Conservation (phyloP, 2,797 vertebrate genomes). For the Tenualosa thibaudeaui region DNA sequence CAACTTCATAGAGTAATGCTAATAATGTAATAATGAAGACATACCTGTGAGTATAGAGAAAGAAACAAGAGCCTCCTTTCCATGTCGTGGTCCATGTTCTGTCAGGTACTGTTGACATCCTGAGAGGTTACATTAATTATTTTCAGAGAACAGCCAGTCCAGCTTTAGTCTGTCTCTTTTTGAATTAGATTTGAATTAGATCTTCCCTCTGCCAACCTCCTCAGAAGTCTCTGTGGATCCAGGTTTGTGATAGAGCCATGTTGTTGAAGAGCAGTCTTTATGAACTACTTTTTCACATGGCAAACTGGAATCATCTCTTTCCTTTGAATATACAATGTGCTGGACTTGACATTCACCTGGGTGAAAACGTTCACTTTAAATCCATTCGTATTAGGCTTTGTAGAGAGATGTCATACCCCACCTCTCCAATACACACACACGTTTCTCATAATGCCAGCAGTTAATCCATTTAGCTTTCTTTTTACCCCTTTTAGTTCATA, state of each 20-base stretch:
- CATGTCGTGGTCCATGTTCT: background rate
- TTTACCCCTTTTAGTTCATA: too few relatives aligned
- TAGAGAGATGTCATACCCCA: too few relatives aligned
- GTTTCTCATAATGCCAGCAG: too few relatives aligned
- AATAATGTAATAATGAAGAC: background rate
- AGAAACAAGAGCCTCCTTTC: background rate
- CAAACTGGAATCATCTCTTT: background rate
- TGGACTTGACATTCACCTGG: constrained; percentile 28
- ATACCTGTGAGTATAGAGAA: background rate
- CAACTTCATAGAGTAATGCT: too few relatives aligned
- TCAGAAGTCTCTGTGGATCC: background rate
- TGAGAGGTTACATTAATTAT: background rate
- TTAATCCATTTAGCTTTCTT: too few relatives aligned
- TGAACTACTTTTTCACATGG: background rate
- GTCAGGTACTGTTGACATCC: background rate
- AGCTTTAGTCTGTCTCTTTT: background rate
- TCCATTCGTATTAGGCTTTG: too few relatives aligned
- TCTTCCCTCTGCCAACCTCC: background rate
- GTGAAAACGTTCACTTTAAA: background rate
- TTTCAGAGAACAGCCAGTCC: background rate
- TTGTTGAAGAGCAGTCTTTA: background rate
- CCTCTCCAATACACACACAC: too few relatives aligned
- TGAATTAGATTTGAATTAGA: background rate
- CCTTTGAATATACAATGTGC: background rate
- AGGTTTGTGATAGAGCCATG: background rate